Percentiles rank a stretch among this genome's conserved stretches.
Evolutionary conservation across 2,888 invertebrate genomes (phyloP).

Genomic region (Keiferia lycopersicella): DNA sequence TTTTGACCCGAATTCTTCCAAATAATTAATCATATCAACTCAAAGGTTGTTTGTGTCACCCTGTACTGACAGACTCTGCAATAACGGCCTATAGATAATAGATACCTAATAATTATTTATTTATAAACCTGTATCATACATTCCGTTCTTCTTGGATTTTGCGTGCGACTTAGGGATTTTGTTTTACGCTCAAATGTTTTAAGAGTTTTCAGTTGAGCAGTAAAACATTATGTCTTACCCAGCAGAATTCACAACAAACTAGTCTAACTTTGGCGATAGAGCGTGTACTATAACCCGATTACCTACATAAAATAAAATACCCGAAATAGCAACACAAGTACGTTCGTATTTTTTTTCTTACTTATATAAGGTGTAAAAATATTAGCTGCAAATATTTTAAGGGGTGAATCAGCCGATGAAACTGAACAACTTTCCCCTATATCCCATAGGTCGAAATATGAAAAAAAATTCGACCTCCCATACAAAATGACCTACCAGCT

Average conservation of each 20-base stretch:
- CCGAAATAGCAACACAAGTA: too few relatives aligned
- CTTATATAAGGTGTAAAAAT: too few relatives aligned
- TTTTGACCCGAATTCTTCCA: not conserved
- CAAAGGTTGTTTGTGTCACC: slow-evolving; percentile 13
- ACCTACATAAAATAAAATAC: too few relatives aligned
- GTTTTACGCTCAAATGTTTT: not conserved
- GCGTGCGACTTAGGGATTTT: not conserved
- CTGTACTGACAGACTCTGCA: slow-evolving; percentile 8
- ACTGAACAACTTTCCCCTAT: too few relatives aligned
- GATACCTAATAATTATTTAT: slow-evolving; percentile 3
- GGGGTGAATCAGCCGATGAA: too few relatives aligned
- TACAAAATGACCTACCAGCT: too few relatives aligned
- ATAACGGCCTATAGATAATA: slow-evolving; percentile 19
- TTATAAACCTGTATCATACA: slow-evolving; percentile 17
- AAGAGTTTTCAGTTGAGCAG: slow-evolving; percentile 1
- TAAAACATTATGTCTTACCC: not conserved
- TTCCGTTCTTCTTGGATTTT: slow-evolving; percentile 4
- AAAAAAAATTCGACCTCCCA: too few relatives aligned
- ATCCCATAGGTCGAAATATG: too few relatives aligned
- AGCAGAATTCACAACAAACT: not conserved
- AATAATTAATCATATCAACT: slow-evolving; percentile 19
- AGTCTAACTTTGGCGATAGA: slow-evolving; percentile 1
- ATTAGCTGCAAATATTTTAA: too few relatives aligned
- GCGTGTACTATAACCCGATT: too few relatives aligned
- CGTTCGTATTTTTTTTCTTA: too few relatives aligned